Evolutionary conservation across 2,113 vertebrate genomes (phyloP).

Genomic region (Ploceus nigricollis): DNA sequence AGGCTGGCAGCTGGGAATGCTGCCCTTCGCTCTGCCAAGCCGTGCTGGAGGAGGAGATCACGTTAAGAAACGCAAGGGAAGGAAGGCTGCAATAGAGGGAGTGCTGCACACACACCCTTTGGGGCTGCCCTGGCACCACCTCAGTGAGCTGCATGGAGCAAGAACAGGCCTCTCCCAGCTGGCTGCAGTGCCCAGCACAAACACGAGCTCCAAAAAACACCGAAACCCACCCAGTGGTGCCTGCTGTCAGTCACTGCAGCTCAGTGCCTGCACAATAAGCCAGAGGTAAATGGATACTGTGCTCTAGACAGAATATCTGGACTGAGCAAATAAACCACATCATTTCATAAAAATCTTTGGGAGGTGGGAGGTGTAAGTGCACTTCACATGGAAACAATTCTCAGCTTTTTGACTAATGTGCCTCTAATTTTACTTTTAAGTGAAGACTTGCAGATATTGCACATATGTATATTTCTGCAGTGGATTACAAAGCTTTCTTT

Average conservation of each 20-base stretch:
- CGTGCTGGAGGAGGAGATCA: background rate
- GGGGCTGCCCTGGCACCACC: background rate
- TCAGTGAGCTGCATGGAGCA: background rate
- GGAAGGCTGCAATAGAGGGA: constrained; percentile 17
- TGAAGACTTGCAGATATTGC: background rate
- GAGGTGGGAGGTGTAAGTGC: background rate
- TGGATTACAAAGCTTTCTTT: background rate
- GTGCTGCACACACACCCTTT: background rate
- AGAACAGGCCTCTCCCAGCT: background rate
- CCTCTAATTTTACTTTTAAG: background rate
- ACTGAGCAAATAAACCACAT: background rate
- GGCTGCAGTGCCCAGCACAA: background rate
- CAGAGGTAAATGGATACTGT: background rate
- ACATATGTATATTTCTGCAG: background rate
- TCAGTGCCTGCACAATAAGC: background rate
- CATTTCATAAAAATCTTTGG: background rate
- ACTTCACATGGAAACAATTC: background rate
- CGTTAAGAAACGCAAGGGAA: background rate
- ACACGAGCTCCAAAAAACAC: background rate
- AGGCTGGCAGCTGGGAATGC: background rate
- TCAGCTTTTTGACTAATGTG: background rate
- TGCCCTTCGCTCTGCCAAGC: background rate
- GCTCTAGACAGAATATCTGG: background rate
- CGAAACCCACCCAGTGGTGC: background rate
- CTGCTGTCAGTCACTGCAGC: background rate